Percentiles rank a stretch among this genome's conserved stretches.
Evolutionary conservation across 2,113 vertebrate species (phyloP).

Genomic region (Aegotheles bennettii): DNA sequence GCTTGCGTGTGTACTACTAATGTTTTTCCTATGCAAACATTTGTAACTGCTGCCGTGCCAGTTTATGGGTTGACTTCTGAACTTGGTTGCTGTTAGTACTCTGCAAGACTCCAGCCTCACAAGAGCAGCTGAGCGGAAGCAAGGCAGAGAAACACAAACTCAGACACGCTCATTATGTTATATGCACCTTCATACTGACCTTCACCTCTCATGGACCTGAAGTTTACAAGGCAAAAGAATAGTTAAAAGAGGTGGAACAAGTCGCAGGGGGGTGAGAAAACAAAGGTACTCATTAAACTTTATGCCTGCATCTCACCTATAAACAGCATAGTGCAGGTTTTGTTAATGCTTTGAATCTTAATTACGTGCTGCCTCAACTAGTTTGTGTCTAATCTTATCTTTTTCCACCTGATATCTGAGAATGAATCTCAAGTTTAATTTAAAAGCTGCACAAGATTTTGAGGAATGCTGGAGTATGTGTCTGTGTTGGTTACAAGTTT

Average conservation of each 20-base stretch:
- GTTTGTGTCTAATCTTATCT: neutral
- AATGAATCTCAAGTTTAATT: neutral
- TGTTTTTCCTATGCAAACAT: neutral
- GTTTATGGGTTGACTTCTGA: constrained; percentile 3
- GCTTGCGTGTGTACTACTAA: neutral
- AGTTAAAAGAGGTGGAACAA: neutral
- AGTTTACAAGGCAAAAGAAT: constrained; percentile 21
- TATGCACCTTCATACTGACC: neutral
- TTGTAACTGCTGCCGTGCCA: neutral
- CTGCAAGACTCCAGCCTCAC: neutral
- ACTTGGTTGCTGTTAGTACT: neutral
- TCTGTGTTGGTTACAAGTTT: neutral
- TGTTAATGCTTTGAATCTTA: constrained; percentile 40
- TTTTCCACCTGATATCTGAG: neutral
- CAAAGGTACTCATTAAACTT: constrained; percentile 37
- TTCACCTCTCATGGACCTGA: neutral
- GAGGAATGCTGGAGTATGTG: neutral
- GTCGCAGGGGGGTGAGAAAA: neutral
- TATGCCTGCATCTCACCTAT: neutral
- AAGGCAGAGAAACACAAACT: neutral
- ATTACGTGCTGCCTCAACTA: neutral
- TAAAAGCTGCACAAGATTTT: neutral
- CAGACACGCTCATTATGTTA: neutral
- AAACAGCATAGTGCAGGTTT: constrained; percentile 11
- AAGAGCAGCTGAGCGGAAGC: neutral